phyloP scores from a whole-genome alignment of 2,888 invertebrate species.

The Hyposoter didymator region DNA sequence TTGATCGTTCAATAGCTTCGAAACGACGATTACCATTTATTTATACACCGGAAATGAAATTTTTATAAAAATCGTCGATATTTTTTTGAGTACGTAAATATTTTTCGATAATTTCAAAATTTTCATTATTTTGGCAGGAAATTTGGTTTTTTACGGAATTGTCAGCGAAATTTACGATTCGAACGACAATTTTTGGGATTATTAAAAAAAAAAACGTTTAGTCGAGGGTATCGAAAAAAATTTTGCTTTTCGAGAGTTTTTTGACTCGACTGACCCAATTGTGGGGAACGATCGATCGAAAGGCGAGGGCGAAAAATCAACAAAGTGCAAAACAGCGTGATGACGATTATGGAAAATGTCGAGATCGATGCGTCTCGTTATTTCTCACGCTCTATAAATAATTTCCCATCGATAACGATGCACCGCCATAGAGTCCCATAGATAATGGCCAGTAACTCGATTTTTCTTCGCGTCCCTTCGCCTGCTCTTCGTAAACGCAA shows the following conservation, averaged over 20 bases:
- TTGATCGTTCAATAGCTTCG: constrained; percentile 16
- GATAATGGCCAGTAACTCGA: constrained; percentile 29
- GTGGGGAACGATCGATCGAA: constrained; percentile 33
- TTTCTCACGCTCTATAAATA: constrained; percentile 61
- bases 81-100: too few species aligned
- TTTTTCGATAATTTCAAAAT: too few species aligned
- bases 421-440: constrained; percentile 46
- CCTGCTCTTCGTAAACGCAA: constrained; percentile 1
- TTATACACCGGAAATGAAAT: too few species aligned
- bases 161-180: too few species aligned
- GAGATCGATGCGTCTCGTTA: constrained; percentile 70
- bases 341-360: constrained; percentile 66
- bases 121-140: too few species aligned
- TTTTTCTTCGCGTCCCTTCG: constrained; percentile 38
- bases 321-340: constrained; percentile 61
- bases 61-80: too few species aligned
- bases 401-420: constrained; percentile 37
- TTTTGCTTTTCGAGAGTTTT: too few species aligned
- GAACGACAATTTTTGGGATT: too few species aligned
- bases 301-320: constrained; percentile 46
- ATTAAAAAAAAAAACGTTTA: too few species aligned
- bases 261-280: constrained; percentile 33
- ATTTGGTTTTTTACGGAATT: too few species aligned
- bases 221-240: too few species aligned
- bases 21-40: constrained; percentile 1